These are phyloP conservation scores for Drosophila varians DNA, from an alignment of 1,140 invertebrate species.

Conservation along the genomic window DNA sequence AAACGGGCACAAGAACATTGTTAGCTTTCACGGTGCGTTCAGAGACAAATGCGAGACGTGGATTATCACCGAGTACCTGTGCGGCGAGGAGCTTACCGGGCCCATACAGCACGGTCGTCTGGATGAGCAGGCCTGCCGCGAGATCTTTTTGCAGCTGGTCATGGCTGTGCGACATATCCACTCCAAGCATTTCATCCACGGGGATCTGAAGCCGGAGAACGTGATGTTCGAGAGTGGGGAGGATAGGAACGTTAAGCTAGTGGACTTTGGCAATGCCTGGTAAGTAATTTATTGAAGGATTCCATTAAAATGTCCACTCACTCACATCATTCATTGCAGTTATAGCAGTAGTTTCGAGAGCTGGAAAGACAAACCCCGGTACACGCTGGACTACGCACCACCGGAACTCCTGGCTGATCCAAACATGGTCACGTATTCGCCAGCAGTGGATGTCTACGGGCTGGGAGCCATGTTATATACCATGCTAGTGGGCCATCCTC, in stretches of 20 bases:
- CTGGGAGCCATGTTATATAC: slow-evolving; percentile 94
- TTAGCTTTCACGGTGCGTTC: slow-evolving; percentile 92
- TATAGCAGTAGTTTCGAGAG: slow-evolving; percentile 86
- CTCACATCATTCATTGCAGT: slow-evolving; percentile 72
- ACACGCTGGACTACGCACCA: slow-evolving; percentile 94
- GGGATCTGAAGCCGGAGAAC: slow-evolving; percentile 96
- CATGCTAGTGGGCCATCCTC: slow-evolving; percentile 92
- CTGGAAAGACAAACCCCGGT: slow-evolving; percentile 92
- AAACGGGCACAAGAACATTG: slow-evolving; percentile 91
- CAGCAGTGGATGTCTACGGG: slow-evolving; percentile 96
- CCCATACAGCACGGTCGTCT: slow-evolving; percentile 87
- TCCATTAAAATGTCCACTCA: background rate
- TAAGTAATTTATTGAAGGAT: slow-evolving; percentile 11
- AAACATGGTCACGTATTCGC: slow-evolving; percentile 88
- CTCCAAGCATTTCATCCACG: slow-evolving; percentile 91
- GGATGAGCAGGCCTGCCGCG: slow-evolving; percentile 88
- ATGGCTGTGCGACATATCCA: slow-evolving; percentile 93
- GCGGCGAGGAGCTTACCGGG: slow-evolving; percentile 94
- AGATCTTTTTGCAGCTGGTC: slow-evolving; percentile 91
- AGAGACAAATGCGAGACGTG: slow-evolving; percentile 92
- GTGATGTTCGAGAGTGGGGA: slow-evolving; percentile 88
- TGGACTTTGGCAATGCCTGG: slow-evolving; percentile 96
- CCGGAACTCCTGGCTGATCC: slow-evolving; percentile 90
- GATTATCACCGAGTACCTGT: slow-evolving; percentile 93
- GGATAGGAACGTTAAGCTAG: slow-evolving; percentile 89